phyloP scores from a whole-genome alignment of 2,888 invertebrate genomes.

The Alloplasta piceator region DNA sequence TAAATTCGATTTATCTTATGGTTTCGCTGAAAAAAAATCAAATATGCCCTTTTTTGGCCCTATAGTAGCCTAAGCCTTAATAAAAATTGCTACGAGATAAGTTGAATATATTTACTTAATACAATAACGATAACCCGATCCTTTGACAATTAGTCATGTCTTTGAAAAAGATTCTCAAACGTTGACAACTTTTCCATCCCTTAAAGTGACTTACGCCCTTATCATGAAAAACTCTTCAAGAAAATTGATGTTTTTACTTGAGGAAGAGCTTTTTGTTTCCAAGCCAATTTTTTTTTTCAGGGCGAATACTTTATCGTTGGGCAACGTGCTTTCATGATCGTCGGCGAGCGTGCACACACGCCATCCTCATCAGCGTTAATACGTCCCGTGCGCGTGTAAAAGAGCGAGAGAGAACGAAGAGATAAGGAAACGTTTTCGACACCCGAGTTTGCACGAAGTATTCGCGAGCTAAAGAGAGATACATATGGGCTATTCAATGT shows the following conservation, averaged over 20 bases:
- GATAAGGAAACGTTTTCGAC: constrained; percentile 69
- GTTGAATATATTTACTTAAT: too few relatives aligned
- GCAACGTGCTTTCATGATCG: constrained; percentile 16
- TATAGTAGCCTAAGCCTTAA: too few relatives aligned
- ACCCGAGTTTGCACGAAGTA: constrained; percentile 53
- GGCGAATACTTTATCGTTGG: neutral
- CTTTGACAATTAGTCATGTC: too few relatives aligned
- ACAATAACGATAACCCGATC: too few relatives aligned
- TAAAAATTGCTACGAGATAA: too few relatives aligned
- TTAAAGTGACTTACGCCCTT: too few relatives aligned
- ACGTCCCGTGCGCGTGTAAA: constrained; percentile 40
- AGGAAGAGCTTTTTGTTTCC: neutral
- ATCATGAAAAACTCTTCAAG: neutral
- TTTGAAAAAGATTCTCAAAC: too few relatives aligned
- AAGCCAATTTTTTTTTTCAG: neutral
- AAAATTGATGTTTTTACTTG: neutral
- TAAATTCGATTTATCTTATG: too few relatives aligned
- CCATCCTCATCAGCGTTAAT: constrained; percentile 61
- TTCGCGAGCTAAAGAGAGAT: constrained; percentile 29
- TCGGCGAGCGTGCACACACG: constrained; percentile 49
- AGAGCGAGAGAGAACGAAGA: constrained; percentile 32
- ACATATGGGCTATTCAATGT: too few relatives aligned
- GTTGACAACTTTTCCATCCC: too few relatives aligned
- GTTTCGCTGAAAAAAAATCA: too few relatives aligned
- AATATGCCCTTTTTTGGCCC: too few relatives aligned